Conservation (phyloP, 2,888 invertebrate genomes). For the Eueremaeus valkanovi region DNA sequence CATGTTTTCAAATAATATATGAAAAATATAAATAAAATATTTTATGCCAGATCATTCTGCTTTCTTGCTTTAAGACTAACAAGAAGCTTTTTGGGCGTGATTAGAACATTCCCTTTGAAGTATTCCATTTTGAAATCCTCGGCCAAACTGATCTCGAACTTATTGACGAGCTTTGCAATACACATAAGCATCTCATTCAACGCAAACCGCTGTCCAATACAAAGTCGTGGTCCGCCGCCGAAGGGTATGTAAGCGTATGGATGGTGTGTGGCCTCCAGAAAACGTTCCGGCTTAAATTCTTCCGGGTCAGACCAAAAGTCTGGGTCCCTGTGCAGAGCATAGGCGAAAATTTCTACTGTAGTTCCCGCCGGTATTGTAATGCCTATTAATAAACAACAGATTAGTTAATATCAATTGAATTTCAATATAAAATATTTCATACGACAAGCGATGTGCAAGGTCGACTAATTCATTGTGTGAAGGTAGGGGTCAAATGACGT, state of each 20-base stretch:
- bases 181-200: background rate
- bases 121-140: too few relatives aligned
- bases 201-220: conserved; percentile 34
- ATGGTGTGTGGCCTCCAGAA: background rate
- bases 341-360: background rate
- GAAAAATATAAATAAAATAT: too few relatives aligned
- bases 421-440: too few relatives aligned
- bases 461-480: too few relatives aligned
- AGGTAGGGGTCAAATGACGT: too few relatives aligned
- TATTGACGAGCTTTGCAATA: background rate
- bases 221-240: conserved; percentile 27
- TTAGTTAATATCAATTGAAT: background rate
- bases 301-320: conserved; percentile 29
- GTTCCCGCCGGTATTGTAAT: conserved; percentile 30
- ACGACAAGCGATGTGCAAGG: too few relatives aligned
- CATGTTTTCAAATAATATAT: too few relatives aligned
- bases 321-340: conserved; percentile 9
- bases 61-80: too few relatives aligned
- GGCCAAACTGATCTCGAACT: background rate
- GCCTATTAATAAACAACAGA: background rate
- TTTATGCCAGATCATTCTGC: too few relatives aligned
- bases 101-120: too few relatives aligned
- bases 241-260: conserved; percentile 30
- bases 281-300: conserved; percentile 36
- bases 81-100: too few relatives aligned